Percentiles rank a stretch among this genome's conserved stretches.
Conservation (phyloP, 2,888 invertebrate species). For the Stenchaetothrips biformis region DNA sequence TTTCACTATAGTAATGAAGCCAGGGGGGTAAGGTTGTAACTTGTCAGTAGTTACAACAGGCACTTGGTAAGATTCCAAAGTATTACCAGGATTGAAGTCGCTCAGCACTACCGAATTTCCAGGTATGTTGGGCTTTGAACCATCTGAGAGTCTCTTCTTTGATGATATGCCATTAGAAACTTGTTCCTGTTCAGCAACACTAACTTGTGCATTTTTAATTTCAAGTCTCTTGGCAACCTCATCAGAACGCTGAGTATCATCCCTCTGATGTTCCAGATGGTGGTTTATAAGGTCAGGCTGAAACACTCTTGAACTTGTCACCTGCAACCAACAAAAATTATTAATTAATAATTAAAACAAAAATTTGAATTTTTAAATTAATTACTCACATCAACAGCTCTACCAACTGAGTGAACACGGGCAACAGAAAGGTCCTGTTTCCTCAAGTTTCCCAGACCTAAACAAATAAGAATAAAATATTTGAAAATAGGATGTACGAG, state of each 20-base stretch:
- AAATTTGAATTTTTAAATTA: background rate
- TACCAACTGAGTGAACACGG: background rate
- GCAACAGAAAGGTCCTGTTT: background rate
- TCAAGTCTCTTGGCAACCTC: background rate
- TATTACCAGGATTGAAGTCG: background rate
- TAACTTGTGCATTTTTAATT: background rate
- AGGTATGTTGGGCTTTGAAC: background rate
- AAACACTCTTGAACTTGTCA: background rate
- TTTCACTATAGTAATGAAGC: background rate
- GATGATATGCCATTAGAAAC: background rate
- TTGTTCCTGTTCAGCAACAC: background rate
- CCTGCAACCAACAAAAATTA: background rate
- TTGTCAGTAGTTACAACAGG: background rate
- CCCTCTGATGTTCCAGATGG: background rate
- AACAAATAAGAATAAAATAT: background rate
- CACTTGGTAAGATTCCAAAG: background rate
- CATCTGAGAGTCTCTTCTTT: background rate
- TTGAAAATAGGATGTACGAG: background rate
- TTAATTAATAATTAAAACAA: background rate
- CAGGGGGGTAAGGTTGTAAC: background rate
- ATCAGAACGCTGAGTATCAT: background rate
- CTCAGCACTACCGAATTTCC: background rate
- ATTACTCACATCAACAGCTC: conserved; percentile 2
- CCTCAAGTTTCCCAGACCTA: background rate
- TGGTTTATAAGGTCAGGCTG: background rate